A percentile compares a stretch with the other conserved stretches of the same genome.
phyloP scores from a whole-genome alignment of 1,140 invertebrate genomes.

The Pemphigus obesinymphae region DNA sequence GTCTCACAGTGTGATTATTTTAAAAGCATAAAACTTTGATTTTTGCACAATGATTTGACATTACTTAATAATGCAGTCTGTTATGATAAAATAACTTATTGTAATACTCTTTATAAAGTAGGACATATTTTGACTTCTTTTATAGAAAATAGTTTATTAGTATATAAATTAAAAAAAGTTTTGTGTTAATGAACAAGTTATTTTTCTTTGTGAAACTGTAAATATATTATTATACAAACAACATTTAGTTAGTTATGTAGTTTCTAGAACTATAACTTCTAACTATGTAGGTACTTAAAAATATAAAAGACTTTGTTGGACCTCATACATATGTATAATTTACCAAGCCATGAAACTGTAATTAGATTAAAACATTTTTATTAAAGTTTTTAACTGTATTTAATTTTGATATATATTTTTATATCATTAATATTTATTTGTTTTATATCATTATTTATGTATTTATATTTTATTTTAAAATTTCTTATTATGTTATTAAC shows the following conservation, averaged over 20 bases:
- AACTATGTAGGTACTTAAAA: neutral
- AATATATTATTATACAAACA: neutral
- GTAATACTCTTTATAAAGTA: neutral
- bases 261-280: neutral
- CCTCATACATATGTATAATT: neutral
- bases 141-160: neutral
- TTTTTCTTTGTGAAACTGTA: neutral
- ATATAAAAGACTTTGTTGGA: neutral
- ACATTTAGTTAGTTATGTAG: neutral
- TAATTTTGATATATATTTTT: too few species aligned
- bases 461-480: too few species aligned
- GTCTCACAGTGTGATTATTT: neutral
- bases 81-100: neutral
- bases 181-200: neutral
- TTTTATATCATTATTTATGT: too few species aligned
- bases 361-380: neutral
- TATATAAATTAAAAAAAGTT: neutral
- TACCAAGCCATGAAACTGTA: neutral
- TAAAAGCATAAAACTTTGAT: neutral
- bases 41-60: neutral
- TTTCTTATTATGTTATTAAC: neutral
- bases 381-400: neutral
- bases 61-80: neutral
- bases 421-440: too few species aligned
- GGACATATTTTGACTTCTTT: neutral